These are phyloP conservation scores for Tetragnatha versicolor DNA, from an alignment of 1,140 invertebrate genomes.

Conservation along the genomic window DNA sequence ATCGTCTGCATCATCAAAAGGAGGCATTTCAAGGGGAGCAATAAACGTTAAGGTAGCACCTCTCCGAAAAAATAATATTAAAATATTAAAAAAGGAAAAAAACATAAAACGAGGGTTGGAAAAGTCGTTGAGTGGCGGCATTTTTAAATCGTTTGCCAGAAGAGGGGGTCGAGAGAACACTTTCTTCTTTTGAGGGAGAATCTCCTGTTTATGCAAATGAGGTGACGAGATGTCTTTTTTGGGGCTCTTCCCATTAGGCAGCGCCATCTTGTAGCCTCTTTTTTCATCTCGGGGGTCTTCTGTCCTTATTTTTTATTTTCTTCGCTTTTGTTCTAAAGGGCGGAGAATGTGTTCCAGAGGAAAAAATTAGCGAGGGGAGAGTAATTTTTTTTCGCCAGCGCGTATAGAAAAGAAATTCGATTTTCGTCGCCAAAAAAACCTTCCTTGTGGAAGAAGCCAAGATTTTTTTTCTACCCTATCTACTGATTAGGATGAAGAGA, in stretches of 20 bases:
- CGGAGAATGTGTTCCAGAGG: too few relatives aligned
- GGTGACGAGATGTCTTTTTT: constrained; percentile 54
- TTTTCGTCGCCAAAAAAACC: too few relatives aligned
- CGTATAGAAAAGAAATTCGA: too few relatives aligned
- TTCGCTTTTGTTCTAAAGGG: too few relatives aligned
- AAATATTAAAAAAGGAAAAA: constrained; percentile 3
- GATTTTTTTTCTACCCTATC: too few relatives aligned
- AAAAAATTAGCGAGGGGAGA: too few relatives aligned
- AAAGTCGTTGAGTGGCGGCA: constrained; percentile 49
- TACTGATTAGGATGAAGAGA: too few relatives aligned
- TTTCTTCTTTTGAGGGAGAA: constrained; percentile 42
- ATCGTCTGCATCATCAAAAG: background rate
- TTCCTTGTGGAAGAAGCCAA: too few relatives aligned
- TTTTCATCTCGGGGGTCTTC: constrained; percentile 7
- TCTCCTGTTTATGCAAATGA: constrained; percentile 54
- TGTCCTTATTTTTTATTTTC: too few relatives aligned
- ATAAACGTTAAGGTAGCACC: constrained; percentile 24
- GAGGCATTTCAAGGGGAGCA: background rate
- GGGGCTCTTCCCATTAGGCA: constrained; percentile 44
- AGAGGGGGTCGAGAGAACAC: constrained; percentile 38
- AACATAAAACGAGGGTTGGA: background rate
- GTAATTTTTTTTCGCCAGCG: too few relatives aligned
- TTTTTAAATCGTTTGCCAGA: constrained; percentile 47
- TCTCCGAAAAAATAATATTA: constrained; percentile 21
- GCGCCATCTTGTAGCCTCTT: background rate